phyloP scores from a whole-genome alignment of 2,888 invertebrate species.

The Aspidiotus rigidus region DNA sequence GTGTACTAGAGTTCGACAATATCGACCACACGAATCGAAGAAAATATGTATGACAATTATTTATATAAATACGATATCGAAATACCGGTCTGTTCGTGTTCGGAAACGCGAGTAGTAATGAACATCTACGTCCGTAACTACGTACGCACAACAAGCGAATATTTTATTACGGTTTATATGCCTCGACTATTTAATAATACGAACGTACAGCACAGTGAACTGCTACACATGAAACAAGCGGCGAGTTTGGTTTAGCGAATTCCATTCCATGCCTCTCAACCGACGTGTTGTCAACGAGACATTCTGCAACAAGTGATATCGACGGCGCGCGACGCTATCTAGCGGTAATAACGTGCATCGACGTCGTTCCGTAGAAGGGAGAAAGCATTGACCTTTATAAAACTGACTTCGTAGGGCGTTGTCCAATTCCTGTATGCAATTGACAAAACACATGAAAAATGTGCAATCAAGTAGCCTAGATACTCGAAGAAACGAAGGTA shows the following conservation, averaged over 20 bases:
- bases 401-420: conserved; percentile 13
- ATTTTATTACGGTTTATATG: neutral
- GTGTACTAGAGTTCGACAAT: neutral
- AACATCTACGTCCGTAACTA: neutral
- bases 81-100: conserved; percentile 21
- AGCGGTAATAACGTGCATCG: conserved; percentile 10
- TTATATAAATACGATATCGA: neutral
- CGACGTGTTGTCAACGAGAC: neutral
- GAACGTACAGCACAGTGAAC: neutral
- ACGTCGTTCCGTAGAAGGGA: neutral
- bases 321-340: conserved; percentile 1
- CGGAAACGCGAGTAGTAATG: neutral
- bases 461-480: neutral
- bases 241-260: conserved; percentile 5
- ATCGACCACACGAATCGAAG: neutral
- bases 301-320: conserved; percentile 16
- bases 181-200: neutral
- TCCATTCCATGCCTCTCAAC: neutral
- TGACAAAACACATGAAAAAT: neutral
- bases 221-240: neutral
- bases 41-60: neutral
- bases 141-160: neutral
- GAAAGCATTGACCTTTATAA: conserved; percentile 22
- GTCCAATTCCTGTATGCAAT: conserved; percentile 11
- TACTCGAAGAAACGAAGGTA: too few relatives aligned